Evolutionary conservation across 2,113 vertebrate genomes (phyloP).

Genomic region (Phoenicopterus ruber): DNA sequence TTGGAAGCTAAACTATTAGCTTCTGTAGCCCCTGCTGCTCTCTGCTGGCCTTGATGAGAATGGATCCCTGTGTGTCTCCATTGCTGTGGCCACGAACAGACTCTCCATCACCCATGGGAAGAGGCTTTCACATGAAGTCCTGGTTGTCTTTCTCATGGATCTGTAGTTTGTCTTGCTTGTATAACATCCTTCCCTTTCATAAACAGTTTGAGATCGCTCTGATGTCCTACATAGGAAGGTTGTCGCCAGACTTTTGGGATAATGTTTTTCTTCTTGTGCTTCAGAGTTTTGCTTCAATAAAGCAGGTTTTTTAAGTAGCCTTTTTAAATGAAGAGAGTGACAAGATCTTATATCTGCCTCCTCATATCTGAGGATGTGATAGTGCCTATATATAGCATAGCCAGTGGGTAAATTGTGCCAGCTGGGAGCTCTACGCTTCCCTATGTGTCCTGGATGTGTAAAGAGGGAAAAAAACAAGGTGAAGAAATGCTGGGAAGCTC

Average conservation of each 20-base stretch:
- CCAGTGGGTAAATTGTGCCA: not conserved
- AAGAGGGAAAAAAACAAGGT: not conserved
- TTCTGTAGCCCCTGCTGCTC: slow-evolving; percentile 40
- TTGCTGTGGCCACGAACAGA: accelerated
- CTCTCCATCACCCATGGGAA: not conserved
- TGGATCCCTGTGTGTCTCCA: not conserved
- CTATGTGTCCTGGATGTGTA: not conserved
- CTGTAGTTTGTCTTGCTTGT: not conserved
- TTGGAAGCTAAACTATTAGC: not conserved
- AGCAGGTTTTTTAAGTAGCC: not conserved
- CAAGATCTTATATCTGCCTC: not conserved
- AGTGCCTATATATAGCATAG: not conserved
- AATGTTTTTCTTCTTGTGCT: not conserved
- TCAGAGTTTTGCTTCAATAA: not conserved
- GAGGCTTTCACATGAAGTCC: not conserved
- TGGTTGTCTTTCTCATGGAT: not conserved
- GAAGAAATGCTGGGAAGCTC: not conserved
- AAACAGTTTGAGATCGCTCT: not conserved
- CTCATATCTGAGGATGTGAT: not conserved
- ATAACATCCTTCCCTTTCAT: not conserved
- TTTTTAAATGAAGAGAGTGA: not conserved
- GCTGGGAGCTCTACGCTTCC: not conserved
- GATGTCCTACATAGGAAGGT: not conserved
- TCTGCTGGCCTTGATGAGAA: slow-evolving; percentile 33
- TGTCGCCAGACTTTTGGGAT: not conserved